Conservation (phyloP, 1,140 invertebrate species). For the Dendrolimus punctatus region DNA sequence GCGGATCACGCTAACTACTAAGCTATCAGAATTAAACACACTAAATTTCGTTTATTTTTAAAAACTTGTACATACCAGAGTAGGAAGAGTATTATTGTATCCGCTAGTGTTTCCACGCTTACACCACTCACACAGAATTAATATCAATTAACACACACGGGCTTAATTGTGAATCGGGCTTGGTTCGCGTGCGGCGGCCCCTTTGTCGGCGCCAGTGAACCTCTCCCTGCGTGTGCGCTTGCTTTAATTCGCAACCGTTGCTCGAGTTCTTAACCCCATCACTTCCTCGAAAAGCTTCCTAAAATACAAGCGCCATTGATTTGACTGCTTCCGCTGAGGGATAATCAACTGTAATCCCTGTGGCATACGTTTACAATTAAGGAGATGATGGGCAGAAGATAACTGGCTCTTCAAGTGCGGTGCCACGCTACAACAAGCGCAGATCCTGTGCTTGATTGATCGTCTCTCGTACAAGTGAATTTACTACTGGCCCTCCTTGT, state of each 20-base stretch:
- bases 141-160: constrained; percentile 69
- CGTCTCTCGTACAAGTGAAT: neutral
- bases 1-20: no score
- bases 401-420: constrained; percentile 43
- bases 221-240: constrained; percentile 28
- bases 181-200: constrained; percentile 59
- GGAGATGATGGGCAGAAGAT: constrained; percentile 2
- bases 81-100: neutral
- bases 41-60: constrained; percentile 3
- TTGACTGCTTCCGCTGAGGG: constrained; percentile 11
- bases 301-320: constrained; percentile 63
- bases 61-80: neutral
- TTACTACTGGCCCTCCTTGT: no score
- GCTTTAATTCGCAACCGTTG: constrained; percentile 48
- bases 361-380: constrained; percentile 30
- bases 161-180: constrained; percentile 66
- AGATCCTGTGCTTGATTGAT: constrained; percentile 61
- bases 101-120: constrained; percentile 28
- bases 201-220: constrained; percentile 54
- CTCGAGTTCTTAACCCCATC: constrained; percentile 23
- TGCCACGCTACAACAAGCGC: constrained; percentile 57
- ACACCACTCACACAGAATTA: constrained; percentile 54
- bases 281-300: constrained; percentile 65
- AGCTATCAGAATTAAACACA: neutral
- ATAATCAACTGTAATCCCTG: constrained; percentile 28